Evolutionary conservation across 2,888 invertebrate species (phyloP), one percentile per base, ranked within the genome.

Genomic region (Leucoptera coffeella): DNA sequence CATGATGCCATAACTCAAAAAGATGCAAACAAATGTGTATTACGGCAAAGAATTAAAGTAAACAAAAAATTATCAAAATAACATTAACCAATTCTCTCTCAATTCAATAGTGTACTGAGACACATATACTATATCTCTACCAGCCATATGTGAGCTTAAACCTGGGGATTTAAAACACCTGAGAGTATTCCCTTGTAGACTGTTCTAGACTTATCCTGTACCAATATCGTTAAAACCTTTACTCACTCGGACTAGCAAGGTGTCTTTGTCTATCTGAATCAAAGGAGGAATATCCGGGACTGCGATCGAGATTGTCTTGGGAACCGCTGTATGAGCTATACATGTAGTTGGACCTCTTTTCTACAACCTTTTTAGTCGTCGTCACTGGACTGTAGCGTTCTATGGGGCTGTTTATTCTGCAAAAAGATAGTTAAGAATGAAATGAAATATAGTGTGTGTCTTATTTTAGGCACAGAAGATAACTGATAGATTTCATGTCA

Each of bases 271-370:
- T 47, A 30, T 69, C 67, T 4, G 49, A 43, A 35, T 69, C 69
- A 1, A 67, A 44, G 2, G 65, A 65, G 4, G 65, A 58, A 24
- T 56, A 48, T 8, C 65, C 65, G 33, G 60, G 60, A 33, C 40
- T 43, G 31, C 64, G 57, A 32, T 67, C 65, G 24, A 67, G 41
- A 35, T 69, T 62, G 31, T 71, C 69, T 32, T 67, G 64, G 0
- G 67, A 65, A 2, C 62, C 65, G 25, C 56, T 55, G 41, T 50
- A 64, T 0, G 67, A 62, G 33, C 59, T 62, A 40, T 65, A 67
- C 50, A 64, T 69, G 42, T 69, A 71, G 41, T 69, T 69, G 5
- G 65, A 62, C 1, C 60, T 46, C 32, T 71, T 71, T 28, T 71
- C 69, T 2, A 67, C 55, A 8, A 67, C 59, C 2, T 56, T 47